Evolutionary conservation across 2,888 invertebrate species (phyloP), one percentile per base, ranked within the genome.

Genomic region (Campoplex nolae): DNA sequence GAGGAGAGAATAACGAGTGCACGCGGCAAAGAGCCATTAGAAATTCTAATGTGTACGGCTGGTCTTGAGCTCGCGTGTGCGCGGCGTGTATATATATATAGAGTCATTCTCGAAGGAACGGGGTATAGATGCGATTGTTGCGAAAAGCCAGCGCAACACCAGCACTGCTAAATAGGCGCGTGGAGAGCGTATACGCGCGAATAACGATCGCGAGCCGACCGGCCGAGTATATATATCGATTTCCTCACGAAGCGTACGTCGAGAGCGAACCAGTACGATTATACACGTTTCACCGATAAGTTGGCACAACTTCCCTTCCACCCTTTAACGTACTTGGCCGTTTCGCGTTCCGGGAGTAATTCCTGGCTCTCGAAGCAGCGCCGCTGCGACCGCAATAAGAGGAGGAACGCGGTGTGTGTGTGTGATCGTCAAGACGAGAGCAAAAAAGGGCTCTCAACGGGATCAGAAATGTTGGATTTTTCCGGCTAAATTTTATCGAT

Each of bases 21-120:
- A 62, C 77, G 67, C 74, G 68, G 74, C 58, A 58, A 56, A 82
- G 82, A 85, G 77, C 77, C 76, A 85, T 85, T 85, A 85, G 85
- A 85, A 85, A 82, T 85, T 85, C 85, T 82, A 85, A 85, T 82
- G 85, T 77, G 74, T 84, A 73, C 51, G 16, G 18, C 74, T 13
- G 42, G 78, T 58, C 58, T 45, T 13, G 48, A 48, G 83, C 73
- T 74, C 78, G 70, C 75, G 67, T 75, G 56, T 70, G 8, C 58
- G 56, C 13, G 45, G 28, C 62, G 28, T 62, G 18, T 48, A 4
- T 67, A 28, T 51, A 65, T 77, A 48, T 18, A 28, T 23, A 11
- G 32, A n/a, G 48, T 42, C 38, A 77, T 75, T 28, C 42, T 62
- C 23, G 28, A 45, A 48, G 65, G 23, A 23, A 23, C 77, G 51